Percentiles rank a stretch among this genome's conserved stretches.
phyloP scores from a whole-genome alignment of 2,888 invertebrate species.

The Teinopalpus imperialis region DNA sequence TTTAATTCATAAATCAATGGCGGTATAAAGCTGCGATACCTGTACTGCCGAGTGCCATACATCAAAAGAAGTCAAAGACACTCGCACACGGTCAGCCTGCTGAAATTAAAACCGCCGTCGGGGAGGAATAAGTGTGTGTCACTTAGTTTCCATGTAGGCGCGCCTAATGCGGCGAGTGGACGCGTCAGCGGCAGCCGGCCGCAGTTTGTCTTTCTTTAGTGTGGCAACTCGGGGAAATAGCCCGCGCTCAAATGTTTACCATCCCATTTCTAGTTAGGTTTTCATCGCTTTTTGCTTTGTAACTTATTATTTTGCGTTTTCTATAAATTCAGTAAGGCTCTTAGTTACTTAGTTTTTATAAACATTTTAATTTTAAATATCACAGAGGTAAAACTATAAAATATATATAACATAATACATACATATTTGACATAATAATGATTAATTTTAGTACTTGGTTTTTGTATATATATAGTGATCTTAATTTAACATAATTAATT shows the following conservation, averaged over 20 bases:
- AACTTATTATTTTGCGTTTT: conserved; percentile 1
- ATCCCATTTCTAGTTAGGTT: conserved; percentile 45
- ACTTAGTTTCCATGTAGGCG: conserved; percentile 72
- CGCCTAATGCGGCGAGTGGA: conserved; percentile 74
- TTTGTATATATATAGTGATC: too few species aligned
- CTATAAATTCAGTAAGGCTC: not conserved
- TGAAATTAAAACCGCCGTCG: conserved; percentile 75
- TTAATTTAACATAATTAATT: too few species aligned
- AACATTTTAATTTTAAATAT: too few species aligned
- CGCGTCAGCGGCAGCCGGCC: conserved; percentile 69
- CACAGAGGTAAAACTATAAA: too few species aligned
- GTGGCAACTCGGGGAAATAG: conserved; percentile 68
- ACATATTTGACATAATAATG: too few species aligned
- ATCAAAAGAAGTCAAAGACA: conserved; percentile 62
- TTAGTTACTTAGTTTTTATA: too few species aligned
- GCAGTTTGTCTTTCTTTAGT: conserved; percentile 75
- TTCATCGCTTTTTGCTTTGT: conserved; percentile 10
- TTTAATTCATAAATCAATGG: conserved; percentile 19
- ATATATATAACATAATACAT: too few species aligned
- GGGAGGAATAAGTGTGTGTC: conserved; percentile 73
- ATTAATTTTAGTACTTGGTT: too few species aligned
- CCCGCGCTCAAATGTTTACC: conserved; percentile 65
- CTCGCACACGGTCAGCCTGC: conserved; percentile 64
- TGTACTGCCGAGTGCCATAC: conserved; percentile 58
- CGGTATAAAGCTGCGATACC: conserved; percentile 36